Conservation (phyloP, 2,888 invertebrate species). For the Caenorhabditis zanzibari region DNA sequence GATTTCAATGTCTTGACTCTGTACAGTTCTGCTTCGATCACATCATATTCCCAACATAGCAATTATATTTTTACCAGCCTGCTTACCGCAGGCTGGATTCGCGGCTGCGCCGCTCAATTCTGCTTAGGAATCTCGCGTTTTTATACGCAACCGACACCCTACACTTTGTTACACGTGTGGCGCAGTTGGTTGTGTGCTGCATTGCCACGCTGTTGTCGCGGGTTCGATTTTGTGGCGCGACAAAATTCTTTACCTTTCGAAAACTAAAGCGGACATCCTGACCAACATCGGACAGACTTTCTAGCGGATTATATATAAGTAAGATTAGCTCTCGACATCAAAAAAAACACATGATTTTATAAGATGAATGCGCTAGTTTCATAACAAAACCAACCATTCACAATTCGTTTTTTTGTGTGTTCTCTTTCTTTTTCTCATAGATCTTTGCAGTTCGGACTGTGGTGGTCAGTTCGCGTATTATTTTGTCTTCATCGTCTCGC, state of each 20-base stretch:
- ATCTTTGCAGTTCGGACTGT: conserved; percentile 53
- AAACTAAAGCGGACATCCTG: too few species aligned
- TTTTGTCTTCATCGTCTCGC: conserved; percentile 22
- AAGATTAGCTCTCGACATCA: conserved; percentile 4
- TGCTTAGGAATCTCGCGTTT: too few species aligned
- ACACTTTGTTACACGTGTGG: too few species aligned
- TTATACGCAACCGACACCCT: too few species aligned
- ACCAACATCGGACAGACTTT: too few species aligned
- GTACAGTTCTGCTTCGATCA: neutral
- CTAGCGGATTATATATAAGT: too few species aligned
- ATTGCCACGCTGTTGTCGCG: too few species aligned
- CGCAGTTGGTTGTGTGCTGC: too few species aligned
- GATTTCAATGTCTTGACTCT: neutral
- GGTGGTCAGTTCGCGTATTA: conserved; percentile 34
- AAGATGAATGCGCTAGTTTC: conserved; percentile 22
- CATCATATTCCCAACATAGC: neutral
- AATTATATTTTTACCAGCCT: neutral
- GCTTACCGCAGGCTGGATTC: too few species aligned
- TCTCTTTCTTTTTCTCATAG: conserved; percentile 19
- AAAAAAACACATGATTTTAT: conserved; percentile 4
- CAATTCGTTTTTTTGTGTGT: conserved; percentile 34
- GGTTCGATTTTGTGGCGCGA: too few species aligned
- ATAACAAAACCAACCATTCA: conserved; percentile 29
- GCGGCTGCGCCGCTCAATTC: too few species aligned
- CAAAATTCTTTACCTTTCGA: too few species aligned